A percentile compares a stretch with the other conserved stretches of the same genome.
These are phyloP conservation scores for Corynorhinus townsendii DNA, from an alignment of 2,113 vertebrate species.

Conservation along the genomic window DNA sequence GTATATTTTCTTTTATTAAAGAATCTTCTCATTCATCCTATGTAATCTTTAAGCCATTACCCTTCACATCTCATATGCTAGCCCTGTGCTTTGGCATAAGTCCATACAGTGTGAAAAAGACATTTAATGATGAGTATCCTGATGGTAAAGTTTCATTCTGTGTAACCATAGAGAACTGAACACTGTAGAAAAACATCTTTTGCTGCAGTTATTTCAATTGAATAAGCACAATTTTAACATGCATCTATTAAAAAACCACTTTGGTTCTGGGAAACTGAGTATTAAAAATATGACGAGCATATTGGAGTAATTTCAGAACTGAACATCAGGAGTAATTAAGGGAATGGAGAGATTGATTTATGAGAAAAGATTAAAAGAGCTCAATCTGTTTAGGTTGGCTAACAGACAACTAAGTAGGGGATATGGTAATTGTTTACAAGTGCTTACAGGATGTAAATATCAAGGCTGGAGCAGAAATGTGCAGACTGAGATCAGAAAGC, in stretches of 20 bases:
- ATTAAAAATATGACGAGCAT: constrained; percentile 65
- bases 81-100: not conserved
- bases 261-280: constrained; percentile 54
- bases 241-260: constrained; percentile 61
- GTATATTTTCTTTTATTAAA: not conserved
- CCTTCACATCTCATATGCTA: not conserved
- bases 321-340: constrained; percentile 80
- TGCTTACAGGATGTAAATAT: constrained; percentile 74
- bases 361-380: constrained; percentile 74
- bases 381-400: constrained; percentile 71
- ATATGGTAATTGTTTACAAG: constrained; percentile 77
- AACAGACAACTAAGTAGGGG: constrained; percentile 66
- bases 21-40: not conserved
- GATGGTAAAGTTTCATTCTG: not conserved
- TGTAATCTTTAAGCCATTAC: constrained; percentile 19
- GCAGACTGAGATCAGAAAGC: constrained; percentile 59
- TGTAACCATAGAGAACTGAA: not conserved
- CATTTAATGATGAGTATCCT: not conserved
- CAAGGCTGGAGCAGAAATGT: constrained; percentile 54
- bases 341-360: constrained; percentile 74
- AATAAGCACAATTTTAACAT: constrained; percentile 61
- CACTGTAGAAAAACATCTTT: constrained; percentile 7
- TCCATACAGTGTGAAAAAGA: not conserved
- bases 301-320: constrained; percentile 75
- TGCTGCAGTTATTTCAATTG: constrained; percentile 29